These are phyloP conservation scores for Streptopelia turtur DNA, from an alignment of 2,797 vertebrate species.

Conservation along the genomic window DNA sequence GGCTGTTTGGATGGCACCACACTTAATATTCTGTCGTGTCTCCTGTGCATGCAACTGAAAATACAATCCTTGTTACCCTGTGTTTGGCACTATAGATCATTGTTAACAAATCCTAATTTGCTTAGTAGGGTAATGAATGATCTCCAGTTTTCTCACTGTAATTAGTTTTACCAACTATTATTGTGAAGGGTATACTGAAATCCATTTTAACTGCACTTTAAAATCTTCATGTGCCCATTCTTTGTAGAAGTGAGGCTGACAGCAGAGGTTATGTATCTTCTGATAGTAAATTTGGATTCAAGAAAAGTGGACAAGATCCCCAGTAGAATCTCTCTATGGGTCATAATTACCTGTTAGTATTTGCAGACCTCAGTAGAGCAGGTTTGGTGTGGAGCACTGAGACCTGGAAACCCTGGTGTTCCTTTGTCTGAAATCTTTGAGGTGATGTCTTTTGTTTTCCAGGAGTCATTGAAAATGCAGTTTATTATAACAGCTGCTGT, in stretches of 20 bases:
- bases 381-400: conserved; percentile 4
- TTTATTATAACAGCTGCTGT: conserved; percentile 40
- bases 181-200: conserved; percentile 49
- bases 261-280: conserved; percentile 2
- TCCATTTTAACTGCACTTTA: conserved; percentile 32
- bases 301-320: conserved; percentile 11
- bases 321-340: not conserved
- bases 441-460: conserved; percentile 55
- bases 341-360: conserved; percentile 30
- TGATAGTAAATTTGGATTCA: not conserved
- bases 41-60: conserved; percentile 5
- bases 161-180: conserved; percentile 68
- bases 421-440: conserved; percentile 35
- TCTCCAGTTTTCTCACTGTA: conserved; percentile 68
- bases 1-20: conserved; percentile 10
- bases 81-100: conserved; percentile 66
- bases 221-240: conserved; percentile 38
- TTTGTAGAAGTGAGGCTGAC: conserved; percentile 24
- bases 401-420: conserved; percentile 33
- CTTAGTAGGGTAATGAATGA: conserved; percentile 68
- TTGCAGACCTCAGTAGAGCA: conserved; percentile 23
- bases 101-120: conserved; percentile 73
- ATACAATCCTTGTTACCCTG: conserved; percentile 38
- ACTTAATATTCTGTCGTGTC: conserved; percentile 46
- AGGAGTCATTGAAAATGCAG: conserved; percentile 54